Base-by-base conservation (phyloP, 2,888 invertebrate genomes). In the Biston betularia region DNA sequence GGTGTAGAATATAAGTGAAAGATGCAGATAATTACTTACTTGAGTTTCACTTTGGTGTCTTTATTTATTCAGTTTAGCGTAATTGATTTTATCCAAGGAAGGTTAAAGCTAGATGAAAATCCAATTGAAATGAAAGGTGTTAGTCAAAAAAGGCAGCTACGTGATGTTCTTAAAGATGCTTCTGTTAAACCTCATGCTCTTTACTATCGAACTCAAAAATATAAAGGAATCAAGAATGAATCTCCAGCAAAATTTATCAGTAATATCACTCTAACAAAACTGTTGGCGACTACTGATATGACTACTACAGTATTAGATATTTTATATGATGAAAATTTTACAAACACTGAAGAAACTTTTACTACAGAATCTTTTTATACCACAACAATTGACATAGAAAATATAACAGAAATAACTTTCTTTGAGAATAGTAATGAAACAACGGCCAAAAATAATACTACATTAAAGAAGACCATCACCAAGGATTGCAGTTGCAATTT, bases 1-100 rank as follows among this genome's bases (percentile, higher is more conserved):
- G 98, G 98, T 42, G 95, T 97, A 75, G 97, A 97, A 87, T 96
- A 96, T 89, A 96, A 95, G 88, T 94, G 56, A 73, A 90, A 80
- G 68, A 93, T 93, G 92, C 87, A 81, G 76, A 79, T 89, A 38
- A 74, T 92, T 57, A 87, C 89, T 54, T 93, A 93, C 75, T 79
- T 93, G 64, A 87, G 83, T 58, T 91, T 93, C 71, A 92, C 92
- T 45, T 71, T 93, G 52, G 71, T 93, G 11, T 93, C 92, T 38
- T 82, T 93, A 74, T 72, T 89, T 12, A 87, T 93, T 63, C 93
- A 93, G 77, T 92, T 92, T 79, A 85, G 88, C 83, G 83, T 93
- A 1, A 90, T 92, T 85, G 92, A 91, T 79, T 88, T 84, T 52
- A 91, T 91, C 67, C 86, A 89, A 75, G 87, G 82, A 46, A 85